These are phyloP conservation scores for Myripristis murdjan DNA, from an alignment of 2,797 vertebrate species.

Conservation along the genomic window DNA sequence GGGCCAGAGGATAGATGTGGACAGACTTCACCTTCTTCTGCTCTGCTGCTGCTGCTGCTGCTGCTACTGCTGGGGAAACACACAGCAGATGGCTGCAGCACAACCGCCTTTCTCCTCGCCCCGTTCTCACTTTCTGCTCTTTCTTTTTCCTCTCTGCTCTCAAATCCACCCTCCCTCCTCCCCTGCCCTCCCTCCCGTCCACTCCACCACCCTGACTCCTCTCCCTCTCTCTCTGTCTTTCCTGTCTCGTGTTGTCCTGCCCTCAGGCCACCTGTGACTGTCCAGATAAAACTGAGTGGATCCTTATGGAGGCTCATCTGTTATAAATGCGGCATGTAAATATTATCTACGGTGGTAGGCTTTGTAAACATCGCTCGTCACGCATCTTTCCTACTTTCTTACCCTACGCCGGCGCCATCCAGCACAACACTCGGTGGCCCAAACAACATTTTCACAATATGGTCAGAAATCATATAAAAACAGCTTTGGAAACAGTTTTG, in stretches of 20 bases:
- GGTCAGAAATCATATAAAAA: no score
- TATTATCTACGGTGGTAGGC: neutral
- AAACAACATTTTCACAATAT: no score
- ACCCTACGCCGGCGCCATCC: no score
- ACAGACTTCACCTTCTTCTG: conserved; percentile 94
- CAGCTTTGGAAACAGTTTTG: no score
- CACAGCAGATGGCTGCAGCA: conserved; percentile 90
- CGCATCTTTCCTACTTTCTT: neutral
- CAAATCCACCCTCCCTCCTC: conserved; percentile 3
- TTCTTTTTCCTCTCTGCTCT: conserved; percentile 23
- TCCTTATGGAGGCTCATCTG: no score
- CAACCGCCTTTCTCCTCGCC: conserved; percentile 77
- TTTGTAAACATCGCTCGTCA: neutral
- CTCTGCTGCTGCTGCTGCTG: conserved; percentile 80
- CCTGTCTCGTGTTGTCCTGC: neutral
- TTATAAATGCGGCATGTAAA: neutral
- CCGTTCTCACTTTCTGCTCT: conserved; percentile 41
- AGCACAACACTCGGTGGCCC: no score
- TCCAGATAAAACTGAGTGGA: neutral
- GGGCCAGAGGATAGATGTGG: conserved; percentile 81
- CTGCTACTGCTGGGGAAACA: conserved; percentile 88
- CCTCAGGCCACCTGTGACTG: neutral
- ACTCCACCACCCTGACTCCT: neutral
- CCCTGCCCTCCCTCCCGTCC: neutral
- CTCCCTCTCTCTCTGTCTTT: conserved; percentile 20